Base-by-base conservation (phyloP, 2,797 vertebrate genomes). In the Rhinatrema bivittatum region DNA sequence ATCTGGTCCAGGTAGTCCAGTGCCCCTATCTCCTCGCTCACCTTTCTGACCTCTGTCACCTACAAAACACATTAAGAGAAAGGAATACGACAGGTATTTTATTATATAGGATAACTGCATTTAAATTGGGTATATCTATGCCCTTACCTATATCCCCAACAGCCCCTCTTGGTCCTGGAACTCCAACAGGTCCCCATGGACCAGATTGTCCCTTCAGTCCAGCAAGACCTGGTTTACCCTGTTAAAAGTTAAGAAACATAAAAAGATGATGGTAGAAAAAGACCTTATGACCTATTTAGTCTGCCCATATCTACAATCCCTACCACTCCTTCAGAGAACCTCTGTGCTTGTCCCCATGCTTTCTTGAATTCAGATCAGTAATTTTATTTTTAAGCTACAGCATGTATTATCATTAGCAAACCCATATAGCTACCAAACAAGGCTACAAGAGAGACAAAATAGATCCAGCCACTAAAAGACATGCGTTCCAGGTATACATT, bases 201-300 rank as follows among this genome's bases (percentile, higher is more conserved):
- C 82, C 83, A 56, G 65, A 53, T 20, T 58, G 34, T 49, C 78
- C 73, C 48, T 78, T 79, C 4, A 51, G 36, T 39, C 71, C 79
- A 5, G 59, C 18, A 60, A 77, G 81, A 39, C 80, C 78, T 30
- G 56, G 26, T 76, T 87, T 87, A 10, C 79, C 84, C 77, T 84
- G 48, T 53, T 20, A 24, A 10, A 45, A 50, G 19, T 39, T 39
- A 32, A 20, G n/a, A n/a, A n/a, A n/a, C n/a, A n/a, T n/a, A n/a
- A n/a, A n/a, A n/a, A n/a, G n/a, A n/a, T n/a, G n/a, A n/a, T n/a
- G n/a, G n/a, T n/a, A n/a, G n/a, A n/a, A n/a, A n/a, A n/a, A n/a
- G n/a, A n/a, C n/a, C n/a, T n/a, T n/a, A n/a, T n/a, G n/a, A n/a
- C n/a, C n/a, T n/a, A n/a, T n/a, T n/a, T n/a, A n/a, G n/a, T n/a